A percentile compares a stretch with the other conserved stretches of the same genome.
phyloP scores from a whole-genome alignment of 2,113 vertebrate species.

The Galeopterus variegatus region DNA sequence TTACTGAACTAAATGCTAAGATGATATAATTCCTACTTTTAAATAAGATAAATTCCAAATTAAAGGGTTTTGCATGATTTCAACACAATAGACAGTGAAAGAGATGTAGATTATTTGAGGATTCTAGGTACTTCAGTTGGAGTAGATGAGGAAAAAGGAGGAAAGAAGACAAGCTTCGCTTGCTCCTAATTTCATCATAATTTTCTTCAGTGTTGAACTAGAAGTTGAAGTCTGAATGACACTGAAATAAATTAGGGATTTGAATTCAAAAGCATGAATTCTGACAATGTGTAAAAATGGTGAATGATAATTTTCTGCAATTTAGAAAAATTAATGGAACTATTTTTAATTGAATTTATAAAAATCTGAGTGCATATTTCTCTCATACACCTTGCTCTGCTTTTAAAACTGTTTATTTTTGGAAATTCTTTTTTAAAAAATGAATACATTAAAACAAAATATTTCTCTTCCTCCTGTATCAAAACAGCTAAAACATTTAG shows the following conservation, averaged over 20 bases:
- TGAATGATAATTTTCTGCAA: not conserved
- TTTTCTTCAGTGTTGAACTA: not conserved
- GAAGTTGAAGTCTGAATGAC: not conserved
- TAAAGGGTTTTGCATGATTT: not conserved
- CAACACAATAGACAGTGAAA: not conserved
- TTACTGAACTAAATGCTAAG: not conserved
- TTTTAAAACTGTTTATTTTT: constrained; percentile 2
- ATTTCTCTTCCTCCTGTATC: not conserved
- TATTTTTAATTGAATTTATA: constrained; percentile 23
- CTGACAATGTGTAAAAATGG: not conserved
- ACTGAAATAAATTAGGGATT: not conserved
- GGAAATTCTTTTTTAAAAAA: not conserved
- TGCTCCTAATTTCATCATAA: not conserved
- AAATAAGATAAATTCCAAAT: constrained; percentile 7
- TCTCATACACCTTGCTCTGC: not conserved
- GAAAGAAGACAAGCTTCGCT: not conserved
- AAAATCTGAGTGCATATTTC: not conserved
- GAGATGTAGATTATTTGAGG: not conserved
- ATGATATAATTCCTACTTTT: not conserved
- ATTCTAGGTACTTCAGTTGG: not conserved
- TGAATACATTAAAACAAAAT: not conserved
- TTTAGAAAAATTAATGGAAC: constrained; percentile 12
- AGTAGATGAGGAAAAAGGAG: not conserved
- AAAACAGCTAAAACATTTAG: not conserved
- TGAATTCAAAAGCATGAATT: not conserved